These are phyloP conservation scores for Drosophila arizonae DNA, from an alignment of 1,140 invertebrate species.

Conservation along the genomic window DNA sequence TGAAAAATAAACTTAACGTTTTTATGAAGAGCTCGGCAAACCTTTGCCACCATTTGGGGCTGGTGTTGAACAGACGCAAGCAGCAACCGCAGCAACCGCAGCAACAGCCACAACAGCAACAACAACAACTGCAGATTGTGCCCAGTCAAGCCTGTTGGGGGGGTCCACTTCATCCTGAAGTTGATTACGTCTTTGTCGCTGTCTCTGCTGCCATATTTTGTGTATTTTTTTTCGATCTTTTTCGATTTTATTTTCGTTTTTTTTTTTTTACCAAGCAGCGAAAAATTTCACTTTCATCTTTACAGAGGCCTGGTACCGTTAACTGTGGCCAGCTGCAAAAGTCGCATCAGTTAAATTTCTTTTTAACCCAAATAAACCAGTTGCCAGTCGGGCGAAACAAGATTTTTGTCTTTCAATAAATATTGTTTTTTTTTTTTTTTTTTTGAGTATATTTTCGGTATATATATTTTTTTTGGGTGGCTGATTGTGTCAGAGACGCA, in stretches of 20 bases:
- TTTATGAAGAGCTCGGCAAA: constrained; percentile 62
- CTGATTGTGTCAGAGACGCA: constrained; percentile 50
- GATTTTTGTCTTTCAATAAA: constrained; percentile 48
- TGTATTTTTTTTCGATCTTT: constrained; percentile 11
- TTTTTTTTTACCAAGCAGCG: constrained; percentile 21
- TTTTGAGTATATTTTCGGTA: constrained; percentile 3
- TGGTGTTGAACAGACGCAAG: constrained; percentile 47
- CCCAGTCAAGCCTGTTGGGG: constrained; percentile 70
- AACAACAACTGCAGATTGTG: constrained; percentile 32
- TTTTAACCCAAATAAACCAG: constrained; percentile 79
- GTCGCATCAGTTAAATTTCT: constrained; percentile 67
- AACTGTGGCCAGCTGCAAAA: constrained; percentile 27
- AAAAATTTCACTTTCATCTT: constrained; percentile 75
- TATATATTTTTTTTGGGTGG: constrained; percentile 23
- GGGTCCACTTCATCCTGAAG: constrained; percentile 74
- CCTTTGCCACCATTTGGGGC: constrained; percentile 47
- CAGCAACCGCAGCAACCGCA: constrained; percentile 9
- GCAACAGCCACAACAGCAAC: constrained; percentile 20
- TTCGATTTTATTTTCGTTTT: constrained; percentile 21
- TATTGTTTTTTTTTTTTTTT: constrained; percentile 4
- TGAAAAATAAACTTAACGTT: constrained; percentile 28
- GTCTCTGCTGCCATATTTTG: constrained; percentile 44
- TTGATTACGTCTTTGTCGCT: constrained; percentile 71
- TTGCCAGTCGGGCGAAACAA: constrained; percentile 48
- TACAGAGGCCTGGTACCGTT: constrained; percentile 63